Evolutionary conservation across 2,113 vertebrate genomes (phyloP).

Genomic region (Pantherophis guttatus): DNA sequence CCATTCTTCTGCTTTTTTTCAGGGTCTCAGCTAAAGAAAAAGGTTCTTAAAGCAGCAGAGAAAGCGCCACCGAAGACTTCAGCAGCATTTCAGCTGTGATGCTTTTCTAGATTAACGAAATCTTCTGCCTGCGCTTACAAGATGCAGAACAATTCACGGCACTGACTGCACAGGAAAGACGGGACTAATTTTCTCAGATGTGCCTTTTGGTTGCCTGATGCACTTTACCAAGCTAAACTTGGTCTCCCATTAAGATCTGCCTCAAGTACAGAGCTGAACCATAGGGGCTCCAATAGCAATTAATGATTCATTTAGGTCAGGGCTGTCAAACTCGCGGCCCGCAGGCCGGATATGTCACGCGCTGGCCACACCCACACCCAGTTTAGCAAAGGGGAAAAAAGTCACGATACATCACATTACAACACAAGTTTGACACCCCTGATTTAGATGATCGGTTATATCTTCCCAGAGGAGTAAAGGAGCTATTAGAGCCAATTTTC

Average conservation of each 20-base stretch:
- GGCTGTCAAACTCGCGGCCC: too few relatives aligned
- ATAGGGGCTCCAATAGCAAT: too few relatives aligned
- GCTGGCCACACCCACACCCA: too few relatives aligned
- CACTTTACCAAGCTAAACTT: neutral
- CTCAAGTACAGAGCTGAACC: neutral
- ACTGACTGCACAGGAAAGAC: neutral
- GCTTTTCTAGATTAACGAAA: neutral
- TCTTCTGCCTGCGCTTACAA: neutral
- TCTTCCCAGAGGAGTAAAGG: neutral
- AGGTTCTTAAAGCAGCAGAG: conserved; percentile 2
- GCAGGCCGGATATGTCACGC: accelerated
- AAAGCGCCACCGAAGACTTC: neutral
- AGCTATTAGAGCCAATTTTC: neutral
- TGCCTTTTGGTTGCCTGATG: neutral
- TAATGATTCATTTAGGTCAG: neutral
- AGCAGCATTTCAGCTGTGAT: neutral
- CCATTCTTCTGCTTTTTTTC: neutral
- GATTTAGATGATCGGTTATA: neutral
- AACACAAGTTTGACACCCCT: too few relatives aligned
- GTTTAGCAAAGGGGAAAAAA: too few relatives aligned
- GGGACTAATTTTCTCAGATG: too few relatives aligned
- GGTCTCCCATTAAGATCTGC: neutral
- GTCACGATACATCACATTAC: too few relatives aligned
- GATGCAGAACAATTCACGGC: neutral
- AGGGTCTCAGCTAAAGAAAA: conserved; percentile 24